Base-by-base conservation (phyloP, 1,140 invertebrate species). In the Sarcophaga bullata region DNA sequence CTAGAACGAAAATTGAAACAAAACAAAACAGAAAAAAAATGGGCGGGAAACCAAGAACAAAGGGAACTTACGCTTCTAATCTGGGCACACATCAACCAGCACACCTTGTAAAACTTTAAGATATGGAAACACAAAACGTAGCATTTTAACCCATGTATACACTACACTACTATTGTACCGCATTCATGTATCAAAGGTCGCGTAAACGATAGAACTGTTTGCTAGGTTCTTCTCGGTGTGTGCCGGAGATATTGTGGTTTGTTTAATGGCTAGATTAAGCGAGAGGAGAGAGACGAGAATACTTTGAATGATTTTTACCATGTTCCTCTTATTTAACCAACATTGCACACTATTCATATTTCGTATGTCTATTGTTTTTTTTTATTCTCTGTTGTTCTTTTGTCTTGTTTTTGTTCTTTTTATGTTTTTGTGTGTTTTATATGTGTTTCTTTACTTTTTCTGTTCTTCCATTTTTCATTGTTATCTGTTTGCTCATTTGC, bases 241-340 rank as follows among this genome's bases (percentile, higher is more conserved):
- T 37, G 25, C 25, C 4, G 25, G 25, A 2, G 25, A 2, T 4
- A 2, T 2, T 37, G 25, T 37, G 25, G 25, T 37, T 37, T 37
- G 25, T 37, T 37, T 37, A 37, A 37, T 37, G 25, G 25, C 25
- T 37, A 37, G 4, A 37, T 2, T 37, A 37, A 37, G 25, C n/a
- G n/a, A n/a, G n/a, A n/a, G n/a, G n/a, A n/a, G n/a, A n/a, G n/a
- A n/a, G n/a, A n/a, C n/a, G n/a, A 37, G 62, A 68, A 68, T 68
- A 19, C 62, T 68, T 68, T n/a, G n/a, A n/a, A n/a, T 68, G n/a
- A 19, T 25, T 58, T 58, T 58, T 58, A 58, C n/a, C n/a, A 58
- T 58, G n/a, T n/a, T 13, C 15, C 13, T 15, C 13, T n/a, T 37
- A 37, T 37, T 2, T 4, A 37, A 37, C 1, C 25, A n/a, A n/a